Evolutionary conservation across 2,888 invertebrate species (phyloP), one percentile per base, ranked within the genome.

Genomic region (Parnassius glacialis): DNA sequence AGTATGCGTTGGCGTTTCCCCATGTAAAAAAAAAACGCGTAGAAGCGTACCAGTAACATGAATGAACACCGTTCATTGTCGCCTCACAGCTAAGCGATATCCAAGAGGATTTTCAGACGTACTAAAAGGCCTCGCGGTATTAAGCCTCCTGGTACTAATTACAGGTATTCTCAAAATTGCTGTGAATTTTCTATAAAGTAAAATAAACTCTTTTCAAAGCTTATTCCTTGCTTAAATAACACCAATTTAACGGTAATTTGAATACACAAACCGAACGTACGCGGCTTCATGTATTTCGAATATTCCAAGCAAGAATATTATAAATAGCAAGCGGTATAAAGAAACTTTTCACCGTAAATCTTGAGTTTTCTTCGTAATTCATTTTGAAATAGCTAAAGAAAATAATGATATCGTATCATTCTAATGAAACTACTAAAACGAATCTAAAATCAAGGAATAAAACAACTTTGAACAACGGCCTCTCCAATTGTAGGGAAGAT

Each of bases 281-380:
- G 58, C 55, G 48, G 57, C 57, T 57, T 55, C 44, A 58, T 62
- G 58, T 54, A 62, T 58, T 58, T 62, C 62, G 58, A 62, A 62
- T 62, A 62, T 62, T 58, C 62, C 51, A 34, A 34, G 34, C 34
- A 34, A 34, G 5, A 34, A 34, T 34, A 34, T 34, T 7, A 34
- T 41, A 58, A 62, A 62, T 51, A 58, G 58, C 54, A 51, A 51
- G 47, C 54, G 51, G 20, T 44, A 50, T 54, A 58, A 62, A 62
- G 58, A 54, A 62, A 62, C 58, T 62, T 62, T 62, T 44, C 11
- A n/a, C 13, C n/a, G 53, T 51, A 54, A 53, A 60, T 20, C 50
- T 52, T 44, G 44, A 43, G 48, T 34, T 58, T 58, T 55, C 48
- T 62, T 57, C 57, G 50, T 54, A 16, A 58, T 58, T 54, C 62